Evolutionary conservation across 2,797 vertebrate genomes (phyloP), one percentile per base, ranked within the genome.

Genomic region (Hypotaenidia okinawae): DNA sequence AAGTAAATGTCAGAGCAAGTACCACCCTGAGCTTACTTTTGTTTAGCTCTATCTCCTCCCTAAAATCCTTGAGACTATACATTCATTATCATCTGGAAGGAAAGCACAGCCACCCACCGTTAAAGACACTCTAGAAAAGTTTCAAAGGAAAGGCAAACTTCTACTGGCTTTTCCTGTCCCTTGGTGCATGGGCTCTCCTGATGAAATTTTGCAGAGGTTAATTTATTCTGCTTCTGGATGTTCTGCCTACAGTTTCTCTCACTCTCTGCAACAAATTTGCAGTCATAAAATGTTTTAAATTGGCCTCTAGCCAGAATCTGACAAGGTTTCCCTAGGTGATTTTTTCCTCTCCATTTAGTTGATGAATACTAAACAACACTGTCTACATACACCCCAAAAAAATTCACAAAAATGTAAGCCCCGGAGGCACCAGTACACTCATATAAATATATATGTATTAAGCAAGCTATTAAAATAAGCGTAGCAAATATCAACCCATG

Each of bases 151-250:
- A 77, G 28, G 22, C 37, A 81, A 59, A 41, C 24, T 63, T 86
- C 6, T 24, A 30, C 16, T 28, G 28, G 7, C 11, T 82, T 86
- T 78, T 49, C 32, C 72, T 86, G 90, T 88, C 63, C 33, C 49
- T 59, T 32, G 35, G 24, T 49, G 11, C 58, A 82, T 2, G 1
- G 24, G 9, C 17, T 84, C n/a, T 83, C 69, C 59, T 47, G 59
- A 47, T 45, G 69, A 39, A 94, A 91, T 91, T 78, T 61, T n/a
- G 33, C 24, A 76, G 33, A 91, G n/a, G 55, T 45, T 75, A 69
- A 79, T 86, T 87, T 59, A 73, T 59, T 90, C 72, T 90, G 74
- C 52, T 84, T 84, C 77, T 82, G 73, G 47, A 90, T 87, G 39
- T 33, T 93, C 77, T 94, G 25, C 52, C 83, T 90, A 39, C 58